Evolutionary conservation across 2,113 vertebrate species (phyloP), one percentile per base, ranked within the genome.

Genomic region (Ictidomys tridecemlineatus): DNA sequence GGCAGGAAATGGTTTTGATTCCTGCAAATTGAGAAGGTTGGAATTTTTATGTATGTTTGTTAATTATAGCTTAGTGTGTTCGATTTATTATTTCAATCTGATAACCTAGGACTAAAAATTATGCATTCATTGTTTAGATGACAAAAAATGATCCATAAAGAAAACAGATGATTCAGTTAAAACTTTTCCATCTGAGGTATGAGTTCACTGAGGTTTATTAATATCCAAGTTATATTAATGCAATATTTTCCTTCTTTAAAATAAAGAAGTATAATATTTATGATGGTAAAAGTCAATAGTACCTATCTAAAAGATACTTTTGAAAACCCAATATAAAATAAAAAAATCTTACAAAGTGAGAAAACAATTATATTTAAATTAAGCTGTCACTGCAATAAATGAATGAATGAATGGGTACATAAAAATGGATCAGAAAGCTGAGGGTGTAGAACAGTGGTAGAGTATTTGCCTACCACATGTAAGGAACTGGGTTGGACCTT

Each of bases 1-100:
- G 93, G 96, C 42, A 1, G 7, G 80, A 91, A 96, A 97, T 92
- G 61, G 91, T 94, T 97, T 93, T 93, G 76, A 95, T 80, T 90
- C 28, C 70, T 93, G 85, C 37, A 95, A 94, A 92, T 34, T 77
- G 84, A 91, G 79, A 74, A 79, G 89, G 72, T 51, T 92, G 79
- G 51, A 93, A 83, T 92, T 93, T 96, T 95, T 92, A 83, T 34
- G 42, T 93, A 65, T 58, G 39, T 39, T 85, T 91, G 77, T 92
- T 88, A 94, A 97, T 94, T 94, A 86, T 94, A 69, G 30, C 20
- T 90, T 93, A 92, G 93, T 51, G 8, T 65, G 22, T 51, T 74
- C 95, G 5, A 56, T 97, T 95, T 61, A 76, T 92, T 63, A 5
- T 84, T 87, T 96, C 78, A 82, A 18, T 58, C 72, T 84, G 77